Base-by-base conservation (phyloP, 2,888 invertebrate species). In the Anoplius nigerrimus region DNA sequence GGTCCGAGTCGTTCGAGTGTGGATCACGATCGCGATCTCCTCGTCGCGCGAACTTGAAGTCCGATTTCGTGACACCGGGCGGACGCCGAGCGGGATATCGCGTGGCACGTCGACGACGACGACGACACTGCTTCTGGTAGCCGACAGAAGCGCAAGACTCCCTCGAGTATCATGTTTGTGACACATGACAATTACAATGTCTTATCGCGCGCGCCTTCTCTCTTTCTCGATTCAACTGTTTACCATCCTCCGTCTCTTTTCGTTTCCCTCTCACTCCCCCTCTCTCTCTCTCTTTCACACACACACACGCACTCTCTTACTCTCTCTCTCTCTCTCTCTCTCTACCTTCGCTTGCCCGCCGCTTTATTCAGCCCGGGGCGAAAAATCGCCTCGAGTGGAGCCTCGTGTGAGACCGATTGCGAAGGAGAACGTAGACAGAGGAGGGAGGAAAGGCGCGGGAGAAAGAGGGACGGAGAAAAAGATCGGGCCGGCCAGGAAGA, bases 161-260 rank as follows among this genome's bases (percentile, higher is more conserved):
- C 57, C 62, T 58, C 56, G 70, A 71, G 64, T 74, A 60, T 76
- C 82, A 81, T 79, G 72, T 78, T 78, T 68, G 66, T 67, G 66
- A 63, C 52, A 54, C 66, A 70, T 60, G 70, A 73, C 73, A 73
- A 73, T 73, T 16, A 48, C 8, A 48, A 48, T 48, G 48, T 13
- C 18, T 18, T n/a, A 2, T n/a, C 48, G 16, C 48, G 68, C 67
- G 48, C 62, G 59, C 71, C 62, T 67, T 45, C 42, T 65, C 27
- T 57, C 64, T 60, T 6, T 66, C 54, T 67, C 68, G 66, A 64
- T 57, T 11, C 4, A 11, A 34, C 34, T 1, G 34, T 34, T 34
- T 34, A 11, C 34, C 34, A 71, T 22, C 21, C 53, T 54, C 54
- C 22, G 16, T 21, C 53, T 24, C 21, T 16, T n/a, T 54, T 57